phyloP scores from a whole-genome alignment of 2,888 invertebrate species.

The Tinea trinotella region DNA sequence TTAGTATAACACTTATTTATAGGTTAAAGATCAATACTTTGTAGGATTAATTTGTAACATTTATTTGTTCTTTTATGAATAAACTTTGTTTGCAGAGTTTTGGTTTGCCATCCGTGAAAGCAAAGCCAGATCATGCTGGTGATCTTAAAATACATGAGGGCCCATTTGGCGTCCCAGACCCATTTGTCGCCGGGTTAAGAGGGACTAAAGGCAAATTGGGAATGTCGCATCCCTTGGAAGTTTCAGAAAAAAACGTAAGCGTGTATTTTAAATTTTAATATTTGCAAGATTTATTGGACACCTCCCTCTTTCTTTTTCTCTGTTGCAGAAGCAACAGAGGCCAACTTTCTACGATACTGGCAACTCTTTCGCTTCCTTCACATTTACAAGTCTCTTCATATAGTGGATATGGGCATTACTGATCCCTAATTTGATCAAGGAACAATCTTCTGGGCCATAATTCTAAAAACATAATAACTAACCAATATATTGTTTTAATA shows the following conservation, averaged over 20 bases:
- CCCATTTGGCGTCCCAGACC: slow-evolving; percentile 76
- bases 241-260: slow-evolving; percentile 78
- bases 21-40: not conserved
- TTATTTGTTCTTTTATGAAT: slow-evolving; percentile 10
- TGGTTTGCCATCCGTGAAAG: slow-evolving; percentile 74
- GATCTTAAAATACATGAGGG: slow-evolving; percentile 65
- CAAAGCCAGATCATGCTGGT: slow-evolving; percentile 61
- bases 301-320: too few species aligned
- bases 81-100: slow-evolving; percentile 80
- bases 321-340: too few species aligned
- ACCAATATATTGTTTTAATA: too few species aligned
- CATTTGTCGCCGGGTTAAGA: slow-evolving; percentile 73
- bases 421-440: too few species aligned
- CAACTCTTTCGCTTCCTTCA: too few species aligned
- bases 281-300: too few species aligned
- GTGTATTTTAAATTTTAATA: not conserved
- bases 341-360: too few species aligned
- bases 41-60: not conserved
- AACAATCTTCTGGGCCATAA: too few species aligned
- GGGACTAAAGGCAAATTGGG: slow-evolving; percentile 66
- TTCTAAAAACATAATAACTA: too few species aligned
- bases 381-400: too few species aligned
- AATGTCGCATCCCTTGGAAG: slow-evolving; percentile 76
- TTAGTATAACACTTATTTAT: too few species aligned
- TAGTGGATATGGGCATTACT: too few species aligned